Conservation (phyloP, 2,888 invertebrate genomes). For the Leucophenga maculata region DNA sequence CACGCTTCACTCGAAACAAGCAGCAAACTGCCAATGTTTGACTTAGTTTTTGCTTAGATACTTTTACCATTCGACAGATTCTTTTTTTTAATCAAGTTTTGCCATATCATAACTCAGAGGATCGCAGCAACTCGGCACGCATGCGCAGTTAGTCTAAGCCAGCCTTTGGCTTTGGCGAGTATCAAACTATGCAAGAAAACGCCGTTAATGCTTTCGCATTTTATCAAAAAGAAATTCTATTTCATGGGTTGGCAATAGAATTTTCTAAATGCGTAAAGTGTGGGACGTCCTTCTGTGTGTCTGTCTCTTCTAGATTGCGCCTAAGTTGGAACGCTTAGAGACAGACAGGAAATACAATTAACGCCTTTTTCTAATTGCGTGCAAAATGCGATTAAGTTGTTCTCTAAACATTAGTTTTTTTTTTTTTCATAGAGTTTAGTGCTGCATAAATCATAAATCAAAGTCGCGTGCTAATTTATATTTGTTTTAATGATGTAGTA, state of each 20-base stretch:
- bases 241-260: neutral
- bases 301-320: too few species aligned
- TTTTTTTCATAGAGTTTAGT: too few species aligned
- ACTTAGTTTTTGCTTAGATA: constrained; percentile 50
- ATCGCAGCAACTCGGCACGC: constrained; percentile 46
- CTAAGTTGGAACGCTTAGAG: constrained; percentile 7
- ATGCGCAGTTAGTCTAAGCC: constrained; percentile 42
- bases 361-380: constrained; percentile 64
- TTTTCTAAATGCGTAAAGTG: constrained; percentile 57
- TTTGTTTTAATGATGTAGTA: too few species aligned
- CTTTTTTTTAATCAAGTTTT: constrained; percentile 11
- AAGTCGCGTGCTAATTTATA: too few species aligned
- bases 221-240: constrained; percentile 43
- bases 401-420: too few species aligned
- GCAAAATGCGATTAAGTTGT: constrained; percentile 56
- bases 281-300: constrained; percentile 46
- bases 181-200: constrained; percentile 33
- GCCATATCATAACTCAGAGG: neutral
- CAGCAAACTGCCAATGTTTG: constrained; percentile 55
- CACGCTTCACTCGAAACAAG: constrained; percentile 44
- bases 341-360: constrained; percentile 59
- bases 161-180: too few species aligned
- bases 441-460: too few species aligned
- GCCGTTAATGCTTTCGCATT: constrained; percentile 49
- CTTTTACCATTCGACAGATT: neutral